Conservation (phyloP, 1,140 invertebrate species). For the Calephelis nemesis region DNA sequence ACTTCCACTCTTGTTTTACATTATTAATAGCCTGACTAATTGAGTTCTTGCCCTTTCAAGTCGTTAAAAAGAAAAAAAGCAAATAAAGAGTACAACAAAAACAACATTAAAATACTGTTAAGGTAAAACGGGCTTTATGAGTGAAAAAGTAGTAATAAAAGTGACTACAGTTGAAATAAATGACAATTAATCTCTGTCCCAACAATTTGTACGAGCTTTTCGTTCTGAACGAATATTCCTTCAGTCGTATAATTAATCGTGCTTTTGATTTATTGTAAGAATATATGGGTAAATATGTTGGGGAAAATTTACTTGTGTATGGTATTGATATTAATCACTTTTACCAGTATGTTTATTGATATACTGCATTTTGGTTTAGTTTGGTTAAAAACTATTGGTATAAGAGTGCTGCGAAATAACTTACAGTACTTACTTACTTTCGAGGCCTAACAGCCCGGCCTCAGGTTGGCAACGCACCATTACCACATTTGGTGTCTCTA, state of each 20-base stretch:
- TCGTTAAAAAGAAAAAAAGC: conserved; percentile 8
- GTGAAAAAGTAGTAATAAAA: conserved; percentile 23
- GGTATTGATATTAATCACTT: conserved; percentile 25
- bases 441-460: too few species aligned
- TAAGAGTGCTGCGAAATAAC: too few species aligned
- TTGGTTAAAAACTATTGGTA: too few species aligned
- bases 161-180: conserved; percentile 30
- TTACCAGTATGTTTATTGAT: not conserved
- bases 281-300: conserved; percentile 28
- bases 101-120: conserved; percentile 16
- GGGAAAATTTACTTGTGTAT: conserved; percentile 25
- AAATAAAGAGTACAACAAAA: conserved; percentile 5
- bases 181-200: conserved; percentile 32
- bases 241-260: conserved; percentile 31
- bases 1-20: not conserved
- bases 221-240: conserved; percentile 30
- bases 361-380: too few species aligned
- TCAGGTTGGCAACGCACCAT: too few species aligned
- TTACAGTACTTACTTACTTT: too few species aligned
- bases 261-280: conserved; percentile 30
- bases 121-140: conserved; percentile 12
- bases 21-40: not conserved
- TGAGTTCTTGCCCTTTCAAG: conserved; percentile 3
- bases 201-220: conserved; percentile 31
- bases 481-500: too few species aligned